These are phyloP conservation scores for Hyperopisus bebe DNA, from an alignment of 2,113 vertebrate genomes.

Conservation along the genomic window DNA sequence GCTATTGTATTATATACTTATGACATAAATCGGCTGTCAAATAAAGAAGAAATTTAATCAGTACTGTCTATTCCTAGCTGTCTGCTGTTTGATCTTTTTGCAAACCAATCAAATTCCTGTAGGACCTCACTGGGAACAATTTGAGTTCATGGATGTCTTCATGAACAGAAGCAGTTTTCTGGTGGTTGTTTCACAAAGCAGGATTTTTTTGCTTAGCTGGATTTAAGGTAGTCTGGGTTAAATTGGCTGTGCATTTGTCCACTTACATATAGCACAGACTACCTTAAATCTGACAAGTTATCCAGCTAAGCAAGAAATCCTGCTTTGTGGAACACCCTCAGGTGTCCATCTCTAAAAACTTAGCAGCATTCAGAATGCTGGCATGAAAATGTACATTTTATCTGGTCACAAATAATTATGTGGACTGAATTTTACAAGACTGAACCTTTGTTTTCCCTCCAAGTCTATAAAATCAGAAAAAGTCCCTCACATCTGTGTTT, in stretches of 20 bases:
- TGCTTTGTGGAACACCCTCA: neutral
- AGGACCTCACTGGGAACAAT: no score
- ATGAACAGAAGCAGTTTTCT: neutral
- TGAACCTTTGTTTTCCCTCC: neutral
- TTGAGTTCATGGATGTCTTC: neutral
- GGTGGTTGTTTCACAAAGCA: neutral
- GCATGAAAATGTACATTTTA: neutral
- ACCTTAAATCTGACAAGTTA: neutral
- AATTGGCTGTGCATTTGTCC: neutral
- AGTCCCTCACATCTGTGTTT: neutral
- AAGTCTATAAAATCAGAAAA: neutral
- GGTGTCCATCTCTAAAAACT: neutral
- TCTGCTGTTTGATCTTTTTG: neutral
- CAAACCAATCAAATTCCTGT: no score
- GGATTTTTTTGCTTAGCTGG: neutral
- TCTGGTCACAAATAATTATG: neutral
- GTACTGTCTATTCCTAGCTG: neutral
- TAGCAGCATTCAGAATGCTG: neutral
- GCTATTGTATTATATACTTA: neutral
- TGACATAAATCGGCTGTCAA: neutral
- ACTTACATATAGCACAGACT: neutral
- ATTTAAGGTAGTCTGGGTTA: neutral
- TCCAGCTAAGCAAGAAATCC: neutral
- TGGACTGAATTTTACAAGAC: neutral
- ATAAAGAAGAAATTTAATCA: neutral